Evolutionary conservation across 2,888 invertebrate species (phyloP), one percentile per base, ranked within the genome.

Genomic region (Norana najaformis): DNA sequence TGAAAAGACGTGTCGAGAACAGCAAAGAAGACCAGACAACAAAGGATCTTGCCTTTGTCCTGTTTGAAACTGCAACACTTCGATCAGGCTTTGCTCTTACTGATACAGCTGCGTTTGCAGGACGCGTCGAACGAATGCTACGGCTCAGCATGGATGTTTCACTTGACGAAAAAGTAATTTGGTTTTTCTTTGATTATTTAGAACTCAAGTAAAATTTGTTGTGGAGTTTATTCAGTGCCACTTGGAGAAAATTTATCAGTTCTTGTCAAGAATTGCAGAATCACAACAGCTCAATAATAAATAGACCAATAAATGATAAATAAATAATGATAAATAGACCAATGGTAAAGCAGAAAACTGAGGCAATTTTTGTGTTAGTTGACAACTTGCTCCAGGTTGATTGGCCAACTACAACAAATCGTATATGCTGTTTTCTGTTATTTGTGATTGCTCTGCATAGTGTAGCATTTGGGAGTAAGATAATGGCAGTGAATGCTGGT

Each of bases 21-120:
- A 97, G 97, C 94, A 96, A 97, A 88, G 96, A 96, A 82, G 98
- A 98, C 95, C 95, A 96, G 30, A 96, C 96, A 2, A 97, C 98
- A 23, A 96, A 96, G 47, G 96, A 97, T 90, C 97, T 98, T 95
- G 98, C 98, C 18, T 93, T 96, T 91, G 97, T 98, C 96, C 96
- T 99, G 96, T 94, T 93, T 93, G 94, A 95, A 93, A 93, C 95
- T 23, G 98, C 99, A 20, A 98, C 98, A 3, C 95, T 99, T 89
- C 96, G 98, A 91, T 98, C 99, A 11, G 99, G 99, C n/a, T 99
- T 96, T 95, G 96, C 97, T 96, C 96, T 99, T 91, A 96, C 96
- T 92, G 98, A 98, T 94, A 97, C 97, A 0, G 96, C 97, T 8
- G 97, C 97, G 92, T 99, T 99, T 95, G 98, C 99, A 0, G 97